Evolutionary conservation across 2,113 vertebrate genomes (phyloP).

Genomic region (Archilochus colubris): DNA sequence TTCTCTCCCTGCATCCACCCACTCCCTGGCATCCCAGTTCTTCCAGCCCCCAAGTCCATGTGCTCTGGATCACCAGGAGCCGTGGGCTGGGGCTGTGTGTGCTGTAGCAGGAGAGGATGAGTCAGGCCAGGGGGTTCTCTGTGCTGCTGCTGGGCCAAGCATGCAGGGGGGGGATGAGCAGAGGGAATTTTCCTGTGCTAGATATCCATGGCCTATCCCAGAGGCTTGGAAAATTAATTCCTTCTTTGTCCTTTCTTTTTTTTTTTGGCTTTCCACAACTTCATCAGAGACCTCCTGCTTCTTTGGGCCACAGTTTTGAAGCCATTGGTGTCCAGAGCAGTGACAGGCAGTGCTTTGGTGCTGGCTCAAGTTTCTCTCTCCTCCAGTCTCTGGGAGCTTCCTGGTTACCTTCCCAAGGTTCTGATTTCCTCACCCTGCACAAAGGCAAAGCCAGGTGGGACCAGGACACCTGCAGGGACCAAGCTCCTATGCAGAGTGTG

Average conservation of each 20-base stretch:
- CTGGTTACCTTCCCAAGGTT: neutral
- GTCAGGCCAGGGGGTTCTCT: neutral
- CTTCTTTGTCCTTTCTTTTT: neutral
- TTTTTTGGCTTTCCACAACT: neutral
- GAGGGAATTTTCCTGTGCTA: neutral
- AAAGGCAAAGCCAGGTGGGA: neutral
- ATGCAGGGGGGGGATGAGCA: neutral
- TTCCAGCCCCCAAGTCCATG: fast-evolving
- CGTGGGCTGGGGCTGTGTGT: neutral
- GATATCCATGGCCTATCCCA: neutral
- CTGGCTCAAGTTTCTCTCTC: neutral
- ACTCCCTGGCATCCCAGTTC: neutral
- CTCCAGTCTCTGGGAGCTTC: neutral
- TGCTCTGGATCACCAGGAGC: neutral
- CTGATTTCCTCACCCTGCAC: neutral
- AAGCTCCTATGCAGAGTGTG: fast-evolving
- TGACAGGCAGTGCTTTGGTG: neutral
- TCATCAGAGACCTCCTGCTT: neutral
- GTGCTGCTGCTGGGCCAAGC: neutral
- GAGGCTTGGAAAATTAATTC: neutral
- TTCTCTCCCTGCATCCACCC: neutral
- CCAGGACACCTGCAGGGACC: neutral
- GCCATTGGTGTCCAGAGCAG: neutral
- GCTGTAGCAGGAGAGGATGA: neutral
- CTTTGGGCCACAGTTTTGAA: neutral